phyloP scores from a whole-genome alignment of 2,888 invertebrate genomes.

The Drosophila mimetica region DNA sequence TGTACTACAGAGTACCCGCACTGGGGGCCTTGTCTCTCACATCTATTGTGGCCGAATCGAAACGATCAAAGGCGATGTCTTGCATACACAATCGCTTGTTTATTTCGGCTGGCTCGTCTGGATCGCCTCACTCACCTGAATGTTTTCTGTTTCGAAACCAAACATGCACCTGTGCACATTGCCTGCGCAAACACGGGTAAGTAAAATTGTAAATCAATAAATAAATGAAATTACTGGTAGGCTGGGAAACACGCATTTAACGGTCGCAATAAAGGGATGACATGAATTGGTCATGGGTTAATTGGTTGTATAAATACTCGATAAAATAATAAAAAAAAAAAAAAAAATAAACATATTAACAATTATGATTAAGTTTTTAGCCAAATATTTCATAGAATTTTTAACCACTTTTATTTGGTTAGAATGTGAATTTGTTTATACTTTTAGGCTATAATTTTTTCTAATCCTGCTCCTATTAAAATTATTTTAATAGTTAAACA shows the following conservation, averaged over 20 bases:
- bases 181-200: constrained; percentile 34
- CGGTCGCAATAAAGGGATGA: neutral
- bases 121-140: constrained; percentile 32
- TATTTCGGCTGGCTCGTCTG: constrained; percentile 40
- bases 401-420: too few species aligned
- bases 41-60: constrained; percentile 56
- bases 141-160: constrained; percentile 52
- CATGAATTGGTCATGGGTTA: constrained; percentile 3
- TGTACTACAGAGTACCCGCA: constrained; percentile 14
- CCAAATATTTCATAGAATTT: too few species aligned
- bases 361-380: too few species aligned
- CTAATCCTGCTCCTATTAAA: too few species aligned
- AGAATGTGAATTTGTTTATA: too few species aligned
- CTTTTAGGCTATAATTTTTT: too few species aligned
- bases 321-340: too few species aligned
- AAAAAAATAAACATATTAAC: too few species aligned
- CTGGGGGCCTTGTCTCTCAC: constrained; percentile 35
- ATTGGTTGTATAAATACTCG: neutral
- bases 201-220: constrained; percentile 43
- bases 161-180: constrained; percentile 64
- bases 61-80: constrained; percentile 50
- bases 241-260: neutral
- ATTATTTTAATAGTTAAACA: too few species aligned
- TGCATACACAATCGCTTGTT: constrained; percentile 69
- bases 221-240: constrained; percentile 11